Base-by-base conservation (phyloP, 2,888 invertebrate species). In the Agriotes lineatus region DNA sequence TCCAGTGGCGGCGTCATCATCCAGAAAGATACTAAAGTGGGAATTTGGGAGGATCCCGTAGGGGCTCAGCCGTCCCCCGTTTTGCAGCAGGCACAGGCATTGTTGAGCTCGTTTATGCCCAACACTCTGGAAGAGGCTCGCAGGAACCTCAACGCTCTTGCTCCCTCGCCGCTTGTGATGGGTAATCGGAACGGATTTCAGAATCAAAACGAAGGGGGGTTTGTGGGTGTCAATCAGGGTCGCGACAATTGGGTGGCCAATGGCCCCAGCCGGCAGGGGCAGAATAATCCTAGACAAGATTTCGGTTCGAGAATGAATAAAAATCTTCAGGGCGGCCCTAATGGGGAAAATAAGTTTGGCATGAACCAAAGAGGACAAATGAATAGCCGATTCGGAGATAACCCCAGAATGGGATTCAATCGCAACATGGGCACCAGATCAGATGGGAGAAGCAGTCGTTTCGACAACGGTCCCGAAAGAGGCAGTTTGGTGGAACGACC, bases 111-210 rank as follows among this genome's bases (percentile, higher is more conserved):
- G 16, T 77, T 76, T 48, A 69, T 72, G 2, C 56, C 64, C 2
- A 65, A 72, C 3, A 70, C 50, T 19, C 33, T 79, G 22, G 77
- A 77, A 16, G 88, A 88, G 37, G 87, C 88, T 63, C 87, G 89
- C 54, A 85, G 90, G 2, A 90, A 89, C 76, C 87, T 90, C 0
- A 87, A 87, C 71, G 88, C 89, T 0, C 87, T 90, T 64, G 18
- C 30, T 4, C 45, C 58, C 1, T 7, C 19, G 7, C n/a, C 69
- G 1, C n/a, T 66, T 3, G 14, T 61, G 5, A 7, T 12, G 9
- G 33, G 16, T 2, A 48, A 33, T 10, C 33, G 66, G 33, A 70
- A 62, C 39, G 66, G 61, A 14, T 62, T 69, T 33, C 69, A 67
- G 56, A 35, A 57, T 10, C 39, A 52, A 20, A 59, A 45, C 19